phyloP scores from a whole-genome alignment of 1,140 invertebrate species.

The Diorhabda carinulata region DNA sequence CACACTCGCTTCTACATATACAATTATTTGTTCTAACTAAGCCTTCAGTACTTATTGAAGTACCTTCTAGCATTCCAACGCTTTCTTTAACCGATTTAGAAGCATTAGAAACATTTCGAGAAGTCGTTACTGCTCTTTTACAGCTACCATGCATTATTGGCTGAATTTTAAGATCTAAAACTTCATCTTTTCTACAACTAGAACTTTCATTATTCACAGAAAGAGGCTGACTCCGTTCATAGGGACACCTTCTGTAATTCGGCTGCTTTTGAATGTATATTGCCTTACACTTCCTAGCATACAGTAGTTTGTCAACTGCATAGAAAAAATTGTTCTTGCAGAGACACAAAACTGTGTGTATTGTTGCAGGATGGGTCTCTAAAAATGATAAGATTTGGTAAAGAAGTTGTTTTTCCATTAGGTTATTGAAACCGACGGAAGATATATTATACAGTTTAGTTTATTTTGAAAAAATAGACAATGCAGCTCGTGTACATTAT shows the following conservation, averaged over 20 bases:
- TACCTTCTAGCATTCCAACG: no score
- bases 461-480: no score
- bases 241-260: not conserved
- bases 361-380: slow-evolving; percentile 41
- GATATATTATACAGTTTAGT: no score
- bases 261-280: slow-evolving; percentile 23
- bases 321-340: slow-evolving; percentile 42
- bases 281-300: slow-evolving; percentile 39
- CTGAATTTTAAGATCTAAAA: not conserved
- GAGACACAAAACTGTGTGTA: slow-evolving; percentile 40
- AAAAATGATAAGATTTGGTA: not conserved
- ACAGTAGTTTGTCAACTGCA: slow-evolving; percentile 43
- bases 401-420: no score
- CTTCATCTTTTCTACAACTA: not conserved
- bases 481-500: no score
- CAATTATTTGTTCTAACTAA: no score
- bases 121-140: no score
- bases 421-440: no score
- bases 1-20: no score
- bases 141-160: not conserved
- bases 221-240: not conserved
- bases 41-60: no score
- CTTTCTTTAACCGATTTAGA: no score
- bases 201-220: not conserved
- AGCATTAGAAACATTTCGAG: no score